Percentiles rank a stretch among this genome's conserved stretches.
Evolutionary conservation across 2,888 invertebrate species (phyloP).

Genomic region (Glyphotaelius pellucidus): DNA sequence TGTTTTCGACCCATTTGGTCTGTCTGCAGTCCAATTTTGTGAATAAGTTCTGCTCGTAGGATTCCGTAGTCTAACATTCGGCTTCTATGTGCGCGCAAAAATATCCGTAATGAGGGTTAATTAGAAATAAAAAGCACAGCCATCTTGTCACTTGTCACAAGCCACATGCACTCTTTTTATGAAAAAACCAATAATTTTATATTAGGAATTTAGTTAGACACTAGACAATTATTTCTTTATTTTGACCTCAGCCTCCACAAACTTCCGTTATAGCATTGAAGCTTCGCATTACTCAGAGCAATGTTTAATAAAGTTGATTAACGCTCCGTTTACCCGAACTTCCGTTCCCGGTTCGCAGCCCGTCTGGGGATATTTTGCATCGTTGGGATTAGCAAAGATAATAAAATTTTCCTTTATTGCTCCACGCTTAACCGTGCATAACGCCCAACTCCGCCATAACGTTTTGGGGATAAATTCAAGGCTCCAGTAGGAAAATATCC

Average conservation of each 20-base stretch:
- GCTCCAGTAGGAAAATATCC: not conserved
- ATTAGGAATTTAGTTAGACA: not conserved
- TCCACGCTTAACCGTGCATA: conserved; percentile 33
- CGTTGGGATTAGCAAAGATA: conserved; percentile 26
- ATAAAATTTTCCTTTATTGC: conserved; percentile 42
- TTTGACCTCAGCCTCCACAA: not conserved
- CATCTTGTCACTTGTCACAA: no score
- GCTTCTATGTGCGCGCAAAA: no score
- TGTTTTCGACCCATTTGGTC: no score
- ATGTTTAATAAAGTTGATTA: conserved; percentile 44
- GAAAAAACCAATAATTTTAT: no score
- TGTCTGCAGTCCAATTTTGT: no score
- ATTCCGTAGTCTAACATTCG: no score
- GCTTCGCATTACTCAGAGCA: conserved; percentile 19
- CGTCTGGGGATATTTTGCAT: conserved; percentile 23
- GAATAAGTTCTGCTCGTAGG: no score
- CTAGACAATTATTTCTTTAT: not conserved
- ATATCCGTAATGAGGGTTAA: no score
- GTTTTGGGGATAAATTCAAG: conserved; percentile 10
- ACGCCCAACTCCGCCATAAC: conserved; percentile 26
- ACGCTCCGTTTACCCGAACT: conserved; percentile 24
- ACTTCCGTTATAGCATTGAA: not conserved
- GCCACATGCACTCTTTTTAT: no score
- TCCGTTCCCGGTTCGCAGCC: conserved; percentile 15
- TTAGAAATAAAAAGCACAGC: no score